Evolutionary conservation across 2,888 invertebrate species (phyloP).

Genomic region (Sphaerophoria taeniata): DNA sequence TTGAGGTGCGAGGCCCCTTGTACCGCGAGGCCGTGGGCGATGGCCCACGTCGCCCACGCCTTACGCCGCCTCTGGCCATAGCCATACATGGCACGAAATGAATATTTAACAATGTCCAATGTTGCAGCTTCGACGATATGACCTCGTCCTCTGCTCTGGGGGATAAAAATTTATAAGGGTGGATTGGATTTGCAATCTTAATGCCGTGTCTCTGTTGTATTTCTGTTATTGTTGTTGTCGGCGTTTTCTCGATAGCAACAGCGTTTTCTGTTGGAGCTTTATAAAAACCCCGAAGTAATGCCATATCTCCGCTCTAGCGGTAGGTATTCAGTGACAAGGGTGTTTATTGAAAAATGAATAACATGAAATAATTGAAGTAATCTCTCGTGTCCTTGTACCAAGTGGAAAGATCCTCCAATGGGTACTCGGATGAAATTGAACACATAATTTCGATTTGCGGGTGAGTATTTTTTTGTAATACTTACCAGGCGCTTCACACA

Average conservation of each 20-base stretch:
- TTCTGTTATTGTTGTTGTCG: background rate
- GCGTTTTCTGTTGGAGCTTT: slow-evolving; percentile 17
- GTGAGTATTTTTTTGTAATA: slow-evolving; percentile 40
- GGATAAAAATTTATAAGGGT: slow-evolving; percentile 70
- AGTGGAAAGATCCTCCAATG: slow-evolving; percentile 54
- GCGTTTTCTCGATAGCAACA: background rate
- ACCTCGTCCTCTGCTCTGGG: slow-evolving; percentile 38
- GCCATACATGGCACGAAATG: slow-evolving; percentile 50
- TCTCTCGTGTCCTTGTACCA: slow-evolving; percentile 69
- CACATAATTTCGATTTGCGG: slow-evolving; percentile 68
- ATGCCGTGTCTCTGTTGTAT: slow-evolving; percentile 41
- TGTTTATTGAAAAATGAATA: slow-evolving; percentile 71
- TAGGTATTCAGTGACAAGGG: slow-evolving; percentile 41
- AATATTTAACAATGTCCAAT: slow-evolving; percentile 68
- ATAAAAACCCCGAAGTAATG: slow-evolving; percentile 61
- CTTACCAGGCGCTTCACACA: background rate
- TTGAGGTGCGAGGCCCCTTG: too few relatives aligned
- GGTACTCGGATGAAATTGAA: slow-evolving; percentile 67
- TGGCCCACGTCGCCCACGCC: too few relatives aligned
- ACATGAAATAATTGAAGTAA: slow-evolving; percentile 71
- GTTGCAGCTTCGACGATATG: slow-evolving; percentile 33
- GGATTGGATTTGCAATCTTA: slow-evolving; percentile 66
- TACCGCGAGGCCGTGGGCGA: too few relatives aligned
- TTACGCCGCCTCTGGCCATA: too few relatives aligned
- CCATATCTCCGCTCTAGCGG: slow-evolving; percentile 25